Percentiles rank a stretch among this genome's conserved stretches.
phyloP scores from a whole-genome alignment of 2,113 vertebrate species.

The Piprites chloris region DNA sequence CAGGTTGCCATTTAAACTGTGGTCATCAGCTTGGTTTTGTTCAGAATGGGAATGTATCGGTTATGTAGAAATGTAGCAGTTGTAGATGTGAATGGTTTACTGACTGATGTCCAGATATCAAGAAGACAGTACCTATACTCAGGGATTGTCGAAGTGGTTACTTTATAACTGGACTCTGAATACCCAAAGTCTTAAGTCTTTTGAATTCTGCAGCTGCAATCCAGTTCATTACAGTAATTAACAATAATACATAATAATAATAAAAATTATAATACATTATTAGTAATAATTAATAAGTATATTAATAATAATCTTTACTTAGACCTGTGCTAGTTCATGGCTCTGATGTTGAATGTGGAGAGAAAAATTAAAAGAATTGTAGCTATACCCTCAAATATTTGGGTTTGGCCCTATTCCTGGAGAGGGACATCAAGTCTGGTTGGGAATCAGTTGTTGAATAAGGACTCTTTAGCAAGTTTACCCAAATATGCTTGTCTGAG shows the following conservation, averaged over 20 bases:
- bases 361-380: neutral
- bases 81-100: neutral
- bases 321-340: neutral
- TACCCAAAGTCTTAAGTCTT: neutral
- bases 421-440: neutral
- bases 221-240: no score
- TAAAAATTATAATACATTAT: no score
- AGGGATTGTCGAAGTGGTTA: neutral
- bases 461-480: neutral
- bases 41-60: neutral
- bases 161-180: neutral
- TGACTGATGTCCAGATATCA: neutral
- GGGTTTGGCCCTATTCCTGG: accelerated
- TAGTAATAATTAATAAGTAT: no score
- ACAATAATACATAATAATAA: no score
- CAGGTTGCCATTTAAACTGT: neutral
- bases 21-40: neutral
- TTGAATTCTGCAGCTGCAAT: neutral
- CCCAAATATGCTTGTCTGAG: neutral
- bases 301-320: neutral
- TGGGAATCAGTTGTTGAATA: neutral
- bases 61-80: accelerated
- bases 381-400: neutral
- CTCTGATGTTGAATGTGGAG: neutral
- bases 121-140: accelerated